Conservation (phyloP, 2,888 invertebrate genomes). For the Onthophagus sagittarius region DNA sequence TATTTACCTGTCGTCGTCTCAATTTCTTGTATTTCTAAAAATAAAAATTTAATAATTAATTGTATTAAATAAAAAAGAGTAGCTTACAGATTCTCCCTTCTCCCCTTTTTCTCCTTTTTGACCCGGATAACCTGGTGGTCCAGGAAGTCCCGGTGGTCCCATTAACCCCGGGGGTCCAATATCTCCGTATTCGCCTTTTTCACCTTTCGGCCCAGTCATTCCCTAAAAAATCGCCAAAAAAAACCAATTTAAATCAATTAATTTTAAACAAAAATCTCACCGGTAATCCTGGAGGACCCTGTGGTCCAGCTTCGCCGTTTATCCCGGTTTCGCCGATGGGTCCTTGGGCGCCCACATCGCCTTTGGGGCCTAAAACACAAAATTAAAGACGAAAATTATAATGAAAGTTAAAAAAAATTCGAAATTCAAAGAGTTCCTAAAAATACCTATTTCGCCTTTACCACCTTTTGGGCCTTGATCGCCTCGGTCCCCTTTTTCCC, state of each 20-base stretch:
- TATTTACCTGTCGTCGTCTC: slow-evolving; percentile 73
- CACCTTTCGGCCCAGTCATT: slow-evolving; percentile 80
- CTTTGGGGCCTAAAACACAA: slow-evolving; percentile 62
- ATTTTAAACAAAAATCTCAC: slow-evolving; percentile 49
- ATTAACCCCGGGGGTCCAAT: slow-evolving; percentile 91
- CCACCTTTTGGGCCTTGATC: slow-evolving; percentile 52
- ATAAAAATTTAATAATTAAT: slow-evolving; percentile 33
- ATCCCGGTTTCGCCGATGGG: slow-evolving; percentile 70
- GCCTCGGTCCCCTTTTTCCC: slow-evolving; percentile 57
- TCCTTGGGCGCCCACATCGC: slow-evolving; percentile 72
- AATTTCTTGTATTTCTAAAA: slow-evolving; percentile 78
- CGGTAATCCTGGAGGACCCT: slow-evolving; percentile 81
- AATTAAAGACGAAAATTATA: slow-evolving; percentile 5
- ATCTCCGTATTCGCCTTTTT: slow-evolving; percentile 84
- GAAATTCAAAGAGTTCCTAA: slow-evolving; percentile 42
- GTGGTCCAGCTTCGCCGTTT: slow-evolving; percentile 77
- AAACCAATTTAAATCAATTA: background rate
- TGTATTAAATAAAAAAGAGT: background rate
- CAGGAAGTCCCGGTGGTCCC: slow-evolving; percentile 85
- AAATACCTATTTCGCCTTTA: slow-evolving; percentile 52
- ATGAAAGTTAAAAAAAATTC: background rate
- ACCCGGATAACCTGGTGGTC: slow-evolving; percentile 83
- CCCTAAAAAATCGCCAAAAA: slow-evolving; percentile 53
- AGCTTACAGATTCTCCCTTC: slow-evolving; percentile 86
- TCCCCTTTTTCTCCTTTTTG: slow-evolving; percentile 88